Base-by-base conservation (phyloP, 2,888 invertebrate species). In the Pollenia labialis region DNA sequence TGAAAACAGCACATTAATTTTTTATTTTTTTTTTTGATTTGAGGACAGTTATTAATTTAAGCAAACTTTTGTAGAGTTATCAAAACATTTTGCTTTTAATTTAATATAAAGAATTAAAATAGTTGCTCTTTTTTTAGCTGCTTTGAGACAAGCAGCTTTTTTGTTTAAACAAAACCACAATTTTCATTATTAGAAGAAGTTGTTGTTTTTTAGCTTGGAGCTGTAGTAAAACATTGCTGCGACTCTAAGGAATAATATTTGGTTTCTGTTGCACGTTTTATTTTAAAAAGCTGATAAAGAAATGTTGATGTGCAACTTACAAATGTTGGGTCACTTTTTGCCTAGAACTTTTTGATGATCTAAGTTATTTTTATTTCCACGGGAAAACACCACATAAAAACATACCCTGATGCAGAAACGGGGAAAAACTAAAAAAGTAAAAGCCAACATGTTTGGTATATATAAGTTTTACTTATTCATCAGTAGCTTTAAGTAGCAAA, bases 101-200 rank as follows among this genome's bases (percentile, higher is more conserved):
- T n/a, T n/a, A n/a, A n/a, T n/a, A n/a, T n/a, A n/a, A n/a, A 71
- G 64, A 86, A 79, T 86, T 80, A 50, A 50, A 82, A 79, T 66
- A 16, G 64, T 18, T 72, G 58, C n/a, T 44, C 40, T 11, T 60
- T n/a, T n/a, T n/a, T n/a, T n/a, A n/a, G 9, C 10, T 58, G 44
- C 18, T 50, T 42, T 32, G n/a, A 66, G 66, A 56, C 77, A 77
- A 79, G 56, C 72, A 16, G 32, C n/a, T n/a, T n/a, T n/a, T n/a
- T n/a, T n/a, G n/a, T n/a, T n/a, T n/a, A n/a, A n/a, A n/a, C n/a
- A n/a, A n/a, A n/a, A n/a, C n/a, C n/a, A n/a, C n/a, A n/a, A n/a
- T n/a, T 62, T 48, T n/a, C 3, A 23, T 1, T 23, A 46, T 18
- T 14, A 32, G 32, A 32, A 32, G 32, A 32, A 32, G 0, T 32